Evolutionary conservation across 2,888 invertebrate species (phyloP).

Genomic region (Germaria angustata): DNA sequence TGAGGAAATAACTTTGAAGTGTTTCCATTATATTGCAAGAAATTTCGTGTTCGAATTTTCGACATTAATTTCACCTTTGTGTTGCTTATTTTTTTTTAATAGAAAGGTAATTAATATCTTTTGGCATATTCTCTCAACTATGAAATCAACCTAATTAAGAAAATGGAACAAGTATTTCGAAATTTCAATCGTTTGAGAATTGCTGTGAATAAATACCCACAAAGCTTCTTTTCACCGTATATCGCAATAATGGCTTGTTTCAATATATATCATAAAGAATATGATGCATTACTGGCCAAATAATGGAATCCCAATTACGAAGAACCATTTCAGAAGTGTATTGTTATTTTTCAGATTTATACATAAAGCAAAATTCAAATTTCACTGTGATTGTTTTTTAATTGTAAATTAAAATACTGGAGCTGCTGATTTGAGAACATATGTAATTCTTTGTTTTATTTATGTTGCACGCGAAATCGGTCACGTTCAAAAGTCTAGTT

Average conservation of each 20-base stretch:
- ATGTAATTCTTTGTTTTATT: conserved; percentile 30
- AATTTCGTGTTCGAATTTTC: no score
- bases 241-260: conserved; percentile 19
- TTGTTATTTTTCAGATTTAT: conserved; percentile 70
- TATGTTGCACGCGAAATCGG: not conserved
- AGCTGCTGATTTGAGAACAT: conserved; percentile 80
- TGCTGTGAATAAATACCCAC: conserved; percentile 63
- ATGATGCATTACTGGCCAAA: conserved; percentile 32
- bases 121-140: conserved; percentile 60
- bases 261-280: conserved; percentile 14
- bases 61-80: no score
- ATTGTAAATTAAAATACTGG: conserved; percentile 80
- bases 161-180: conserved; percentile 47
- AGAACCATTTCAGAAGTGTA: conserved; percentile 67
- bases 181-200: conserved; percentile 66
- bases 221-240: conserved; percentile 65
- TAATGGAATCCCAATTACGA: conserved; percentile 44
- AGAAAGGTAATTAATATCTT: conserved; percentile 35
- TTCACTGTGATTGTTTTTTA: conserved; percentile 80
- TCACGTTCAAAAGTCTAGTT: not conserved
- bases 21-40: no score
- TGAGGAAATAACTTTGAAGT: no score
- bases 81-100: no score
- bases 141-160: conserved; percentile 69
- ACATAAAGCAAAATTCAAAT: conserved; percentile 76